phyloP scores from a whole-genome alignment of 2,888 invertebrate genomes.

The Coenonympha glycerion region DNA sequence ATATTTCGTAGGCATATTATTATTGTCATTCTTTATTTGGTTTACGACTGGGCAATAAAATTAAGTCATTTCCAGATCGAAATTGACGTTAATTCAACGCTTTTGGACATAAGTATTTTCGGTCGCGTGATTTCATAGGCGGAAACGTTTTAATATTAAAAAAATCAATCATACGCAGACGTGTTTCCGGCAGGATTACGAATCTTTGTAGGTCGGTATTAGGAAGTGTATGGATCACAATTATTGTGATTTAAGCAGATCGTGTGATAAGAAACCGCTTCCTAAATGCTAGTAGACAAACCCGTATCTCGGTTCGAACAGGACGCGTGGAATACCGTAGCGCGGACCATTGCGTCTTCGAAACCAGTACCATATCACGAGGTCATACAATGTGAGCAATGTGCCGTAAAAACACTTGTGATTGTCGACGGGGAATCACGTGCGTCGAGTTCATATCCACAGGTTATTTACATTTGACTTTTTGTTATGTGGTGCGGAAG shows the following conservation, averaged over 20 bases:
- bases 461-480: conserved; percentile 76
- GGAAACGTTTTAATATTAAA: conserved; percentile 48
- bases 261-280: conserved; percentile 62
- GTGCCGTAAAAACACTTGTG: conserved; percentile 37
- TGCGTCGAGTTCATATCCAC: conserved; percentile 48
- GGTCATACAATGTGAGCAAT: conserved; percentile 37
- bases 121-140: conserved; percentile 58
- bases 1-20: conserved; percentile 9
- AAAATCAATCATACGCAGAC: conserved; percentile 28
- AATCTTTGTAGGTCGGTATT: conserved; percentile 57
- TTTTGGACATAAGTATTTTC: conserved; percentile 40
- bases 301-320: not conserved
- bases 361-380: conserved; percentile 28
- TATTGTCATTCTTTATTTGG: conserved; percentile 14
- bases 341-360: conserved; percentile 41
- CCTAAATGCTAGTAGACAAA: conserved; percentile 42
- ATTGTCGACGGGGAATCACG: conserved; percentile 41
- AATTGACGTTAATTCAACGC: conserved; percentile 36
- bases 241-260: conserved; percentile 51
- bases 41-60: conserved; percentile 31
- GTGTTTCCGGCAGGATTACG: conserved; percentile 60
- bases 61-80: conserved; percentile 31
- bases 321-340: not conserved
- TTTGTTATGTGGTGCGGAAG: conserved; percentile 65
- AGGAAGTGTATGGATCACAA: conserved; percentile 61